Base-by-base conservation (phyloP, 2,797 vertebrate species). In the Crenichthys baileyi region DNA sequence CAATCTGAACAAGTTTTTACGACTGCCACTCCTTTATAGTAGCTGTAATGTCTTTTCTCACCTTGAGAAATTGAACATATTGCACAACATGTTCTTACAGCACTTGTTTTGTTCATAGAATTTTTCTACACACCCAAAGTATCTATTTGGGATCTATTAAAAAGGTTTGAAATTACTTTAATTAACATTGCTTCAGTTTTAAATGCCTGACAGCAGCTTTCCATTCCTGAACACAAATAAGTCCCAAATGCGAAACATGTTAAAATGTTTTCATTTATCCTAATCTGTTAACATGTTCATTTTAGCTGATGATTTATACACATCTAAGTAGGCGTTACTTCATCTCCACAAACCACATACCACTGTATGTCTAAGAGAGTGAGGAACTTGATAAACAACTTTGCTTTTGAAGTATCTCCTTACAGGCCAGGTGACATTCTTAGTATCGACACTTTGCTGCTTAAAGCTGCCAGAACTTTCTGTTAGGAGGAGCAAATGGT, bases 391-490 rank as follows among this genome's bases (percentile, higher is more conserved):
- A 88, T 86, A 87, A 88, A 89, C 90, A 20, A 72, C 92, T 88
- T 89, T 73, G 41, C 70, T 31, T 63, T n/a, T n/a, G 60, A 78
- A 20, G 60, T 76, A 29, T 78, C 51, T 68, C 26, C 44, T 75
- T 88, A 90, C 90, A 81, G 80, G 87, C 48, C 39, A 36, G 79
- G 93, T 90, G 75, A 75, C 90, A 94, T 93, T 93, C 84, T 89
- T 86, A 53, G 6, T 20, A 20, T 41, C 48, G 29, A 61, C 46
- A 70, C 65, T 50, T 56, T 72, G 77, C 75, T 70, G 22, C 36
- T 82, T 29, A 75, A 13, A 84, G 41, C 65, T 41, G 63, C 44
- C 31, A 15, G 4, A 46, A 70, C 44, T 46, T 39, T 44, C 6
- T 24, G 53, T 61, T 51, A n/a, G 16, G 41, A 72, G n/a, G 72